Evolutionary conservation across 92 coral and sea anemone genomes (phyloP).

Genomic region (Epizoanthus scotinus): DNA sequence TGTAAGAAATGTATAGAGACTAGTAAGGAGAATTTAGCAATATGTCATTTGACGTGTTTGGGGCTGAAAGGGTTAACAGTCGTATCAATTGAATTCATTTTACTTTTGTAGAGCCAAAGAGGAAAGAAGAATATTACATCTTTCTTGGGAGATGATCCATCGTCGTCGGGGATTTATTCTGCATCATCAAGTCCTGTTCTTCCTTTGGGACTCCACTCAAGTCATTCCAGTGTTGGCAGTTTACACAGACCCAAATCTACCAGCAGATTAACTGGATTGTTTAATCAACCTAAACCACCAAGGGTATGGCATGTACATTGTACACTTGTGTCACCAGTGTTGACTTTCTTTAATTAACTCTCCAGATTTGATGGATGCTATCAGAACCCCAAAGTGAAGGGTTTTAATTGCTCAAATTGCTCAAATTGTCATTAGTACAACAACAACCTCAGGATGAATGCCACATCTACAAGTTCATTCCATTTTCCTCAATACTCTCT

Average conservation of each 20-base stretch:
- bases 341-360: constrained; percentile 1
- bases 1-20: too few relatives aligned
- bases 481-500: constrained; percentile 7
- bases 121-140: constrained; percentile 81
- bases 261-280: constrained; percentile 65
- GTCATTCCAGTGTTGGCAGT: constrained; percentile 56
- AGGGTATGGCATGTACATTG: constrained; percentile 53
- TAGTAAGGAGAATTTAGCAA: too few relatives aligned
- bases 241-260: constrained; percentile 74
- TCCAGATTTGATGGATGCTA: neutral
- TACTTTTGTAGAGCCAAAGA: constrained; percentile 68
- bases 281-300: constrained; percentile 67
- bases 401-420: neutral
- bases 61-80: too few relatives aligned
- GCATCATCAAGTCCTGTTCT: constrained; percentile 64
- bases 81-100: neutral
- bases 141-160: constrained; percentile 76
- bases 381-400: neutral
- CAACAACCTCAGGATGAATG: neutral
- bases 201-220: constrained; percentile 44
- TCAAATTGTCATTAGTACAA: neutral
- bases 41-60: too few relatives aligned
- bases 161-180: constrained; percentile 42
- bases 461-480: constrained; percentile 14
- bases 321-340: neutral